phyloP scores from a whole-genome alignment of 2,113 vertebrate species.

The Edolisoma coerulescens region DNA sequence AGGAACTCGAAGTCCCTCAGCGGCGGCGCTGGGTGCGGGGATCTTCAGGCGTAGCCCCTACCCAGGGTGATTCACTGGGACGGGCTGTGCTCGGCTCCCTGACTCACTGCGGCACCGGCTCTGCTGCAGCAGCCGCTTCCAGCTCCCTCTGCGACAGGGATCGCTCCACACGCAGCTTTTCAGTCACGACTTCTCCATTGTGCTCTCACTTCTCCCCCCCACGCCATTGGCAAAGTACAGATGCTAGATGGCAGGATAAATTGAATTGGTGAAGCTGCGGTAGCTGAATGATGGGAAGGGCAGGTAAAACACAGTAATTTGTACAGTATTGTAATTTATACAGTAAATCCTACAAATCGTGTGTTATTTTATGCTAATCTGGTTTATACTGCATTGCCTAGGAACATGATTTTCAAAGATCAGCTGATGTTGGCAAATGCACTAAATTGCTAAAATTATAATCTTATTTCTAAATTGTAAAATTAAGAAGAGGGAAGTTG shows the following conservation, averaged over 20 bases:
- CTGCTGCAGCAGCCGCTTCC: not conserved
- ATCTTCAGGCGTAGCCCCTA: rapidly evolving
- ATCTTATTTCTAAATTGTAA: not conserved
- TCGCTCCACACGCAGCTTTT: not conserved
- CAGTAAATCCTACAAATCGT: not conserved
- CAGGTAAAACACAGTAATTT: not conserved
- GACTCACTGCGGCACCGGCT: not conserved
- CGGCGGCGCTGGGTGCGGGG: not conserved
- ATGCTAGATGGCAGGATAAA: not conserved
- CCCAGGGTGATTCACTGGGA: not conserved
- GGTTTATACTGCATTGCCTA: not conserved
- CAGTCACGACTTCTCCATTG: not conserved
- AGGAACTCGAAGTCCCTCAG: not conserved
- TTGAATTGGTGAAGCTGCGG: not conserved
- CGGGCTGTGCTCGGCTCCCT: not conserved
- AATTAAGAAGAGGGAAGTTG: not conserved
- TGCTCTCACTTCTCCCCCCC: not conserved
- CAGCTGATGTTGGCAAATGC: not conserved
- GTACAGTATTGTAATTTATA: too few species aligned
- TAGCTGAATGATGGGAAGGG: not conserved
- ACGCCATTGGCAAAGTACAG: not conserved
- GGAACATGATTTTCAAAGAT: not conserved
- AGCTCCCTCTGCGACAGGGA: not conserved
- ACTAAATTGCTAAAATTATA: not conserved
- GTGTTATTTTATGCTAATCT: not conserved